Conservation (phyloP, 2,888 invertebrate species). For the Choristoneura rosaceana region DNA sequence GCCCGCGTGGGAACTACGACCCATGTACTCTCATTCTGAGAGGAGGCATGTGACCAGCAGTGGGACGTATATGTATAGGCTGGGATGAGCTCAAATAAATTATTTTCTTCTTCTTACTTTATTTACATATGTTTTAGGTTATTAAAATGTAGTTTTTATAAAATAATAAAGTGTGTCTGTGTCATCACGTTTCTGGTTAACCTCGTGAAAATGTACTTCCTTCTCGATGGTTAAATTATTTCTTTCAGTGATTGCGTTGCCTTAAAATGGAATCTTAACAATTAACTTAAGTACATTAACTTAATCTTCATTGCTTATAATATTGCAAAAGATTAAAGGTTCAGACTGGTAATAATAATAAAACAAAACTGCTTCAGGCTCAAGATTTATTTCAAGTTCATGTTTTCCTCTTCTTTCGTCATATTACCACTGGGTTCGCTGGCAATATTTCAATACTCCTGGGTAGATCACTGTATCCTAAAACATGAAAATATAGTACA, state of each 20-base stretch:
- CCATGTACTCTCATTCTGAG: too few relatives aligned
- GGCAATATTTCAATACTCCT: slow-evolving; percentile 12
- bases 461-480: slow-evolving; percentile 17
- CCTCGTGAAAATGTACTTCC: background rate
- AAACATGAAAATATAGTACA: background rate
- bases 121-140: too few relatives aligned
- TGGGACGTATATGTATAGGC: too few relatives aligned
- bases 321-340: background rate
- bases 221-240: background rate
- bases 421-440: slow-evolving; percentile 12
- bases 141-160: slow-evolving; percentile 11
- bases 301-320: background rate
- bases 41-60: too few relatives aligned
- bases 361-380: slow-evolving; percentile 3
- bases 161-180: background rate
- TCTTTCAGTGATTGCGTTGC: background rate
- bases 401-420: background rate
- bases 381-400: background rate
- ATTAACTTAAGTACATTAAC: background rate
- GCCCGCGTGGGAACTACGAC: too few relatives aligned
- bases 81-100: too few relatives aligned
- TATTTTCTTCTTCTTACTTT: too few relatives aligned
- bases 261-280: background rate
- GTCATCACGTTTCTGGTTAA: slow-evolving; percentile 19
- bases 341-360: background rate